These are phyloP conservation scores for Cosmia trapezina DNA, from an alignment of 2,888 invertebrate species.

Conservation along the genomic window DNA sequence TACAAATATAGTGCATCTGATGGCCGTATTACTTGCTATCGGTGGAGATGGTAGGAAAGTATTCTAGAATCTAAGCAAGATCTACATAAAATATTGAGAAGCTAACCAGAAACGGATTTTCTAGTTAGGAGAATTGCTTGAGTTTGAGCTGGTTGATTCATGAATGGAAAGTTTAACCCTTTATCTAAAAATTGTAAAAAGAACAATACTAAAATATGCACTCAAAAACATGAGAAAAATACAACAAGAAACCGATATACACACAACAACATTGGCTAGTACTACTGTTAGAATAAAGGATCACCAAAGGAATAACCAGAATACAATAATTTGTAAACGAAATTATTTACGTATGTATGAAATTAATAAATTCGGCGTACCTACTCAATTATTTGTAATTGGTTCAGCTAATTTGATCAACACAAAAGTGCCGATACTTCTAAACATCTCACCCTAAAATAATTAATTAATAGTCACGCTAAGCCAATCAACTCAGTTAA, in stretches of 20 bases:
- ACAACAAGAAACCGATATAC: too few species aligned
- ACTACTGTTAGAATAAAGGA: background rate
- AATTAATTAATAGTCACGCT: conserved; percentile 63
- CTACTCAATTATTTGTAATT: conserved; percentile 3
- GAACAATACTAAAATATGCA: too few species aligned
- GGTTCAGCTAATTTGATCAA: conserved; percentile 18
- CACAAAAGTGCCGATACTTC: conserved; percentile 46
- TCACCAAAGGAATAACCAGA: background rate
- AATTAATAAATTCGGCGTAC: background rate
- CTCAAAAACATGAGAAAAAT: background rate
- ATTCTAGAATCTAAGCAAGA: background rate
- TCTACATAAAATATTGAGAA: background rate
- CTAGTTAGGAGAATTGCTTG: background rate
- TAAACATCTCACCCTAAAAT: conserved; percentile 47
- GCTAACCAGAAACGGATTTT: background rate
- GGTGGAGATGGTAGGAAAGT: background rate
- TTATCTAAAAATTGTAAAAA: background rate
- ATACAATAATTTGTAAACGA: background rate
- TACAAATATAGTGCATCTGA: conserved; percentile 35
- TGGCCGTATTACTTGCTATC: conserved; percentile 25
- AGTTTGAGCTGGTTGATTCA: background rate
- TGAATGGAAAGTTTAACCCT: background rate
- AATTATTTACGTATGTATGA: background rate
- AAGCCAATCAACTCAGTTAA: conserved; percentile 61
- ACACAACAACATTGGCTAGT: background rate